A percentile compares a stretch with the other conserved stretches of the same genome.
Evolutionary conservation across 2,888 invertebrate genomes (phyloP).

Genomic region (Venusia cambrica): DNA sequence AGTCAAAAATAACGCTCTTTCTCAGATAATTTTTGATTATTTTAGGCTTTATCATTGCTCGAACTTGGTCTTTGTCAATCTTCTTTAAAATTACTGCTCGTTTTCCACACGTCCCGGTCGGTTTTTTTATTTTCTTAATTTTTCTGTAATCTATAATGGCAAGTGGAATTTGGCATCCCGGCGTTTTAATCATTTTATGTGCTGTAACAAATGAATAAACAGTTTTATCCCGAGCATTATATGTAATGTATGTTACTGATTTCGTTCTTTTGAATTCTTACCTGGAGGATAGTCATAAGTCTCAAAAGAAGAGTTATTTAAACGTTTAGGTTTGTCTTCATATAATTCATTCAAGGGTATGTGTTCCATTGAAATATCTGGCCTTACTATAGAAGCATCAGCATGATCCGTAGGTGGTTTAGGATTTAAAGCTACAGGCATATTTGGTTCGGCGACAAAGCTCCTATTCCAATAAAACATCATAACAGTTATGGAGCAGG

Average conservation of each 20-base stretch:
- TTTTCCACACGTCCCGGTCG: slow-evolving; percentile 43
- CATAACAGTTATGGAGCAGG: slow-evolving; percentile 41
- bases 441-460: slow-evolving; percentile 11
- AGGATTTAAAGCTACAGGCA: slow-evolving; percentile 1
- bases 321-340: slow-evolving; percentile 31
- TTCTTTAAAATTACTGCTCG: slow-evolving; percentile 57
- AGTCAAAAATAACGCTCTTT: slow-evolving; percentile 42
- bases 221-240: no score
- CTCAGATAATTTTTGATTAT: slow-evolving; percentile 45
- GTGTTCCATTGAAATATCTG: slow-evolving; percentile 43
- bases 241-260: no score
- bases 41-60: slow-evolving; percentile 44
- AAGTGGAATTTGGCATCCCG: slow-evolving; percentile 61
- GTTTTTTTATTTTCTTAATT: slow-evolving; percentile 28
- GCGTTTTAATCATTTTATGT: slow-evolving; percentile 48
- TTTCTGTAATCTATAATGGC: slow-evolving; percentile 43
- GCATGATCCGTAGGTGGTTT: slow-evolving; percentile 9
- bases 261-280: slow-evolving; percentile 33
- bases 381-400: no score
- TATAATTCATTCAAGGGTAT: slow-evolving; percentile 43
- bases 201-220: slow-evolving; percentile 41
- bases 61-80: slow-evolving; percentile 40
- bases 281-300: slow-evolving; percentile 39
- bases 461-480: slow-evolving; percentile 44
- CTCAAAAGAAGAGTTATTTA: slow-evolving; percentile 40